These are phyloP conservation scores for Chironex yamaguchii DNA, from an alignment of 30 jellyfish, hydroid and myxozoan genomes.

Conservation along the genomic window DNA sequence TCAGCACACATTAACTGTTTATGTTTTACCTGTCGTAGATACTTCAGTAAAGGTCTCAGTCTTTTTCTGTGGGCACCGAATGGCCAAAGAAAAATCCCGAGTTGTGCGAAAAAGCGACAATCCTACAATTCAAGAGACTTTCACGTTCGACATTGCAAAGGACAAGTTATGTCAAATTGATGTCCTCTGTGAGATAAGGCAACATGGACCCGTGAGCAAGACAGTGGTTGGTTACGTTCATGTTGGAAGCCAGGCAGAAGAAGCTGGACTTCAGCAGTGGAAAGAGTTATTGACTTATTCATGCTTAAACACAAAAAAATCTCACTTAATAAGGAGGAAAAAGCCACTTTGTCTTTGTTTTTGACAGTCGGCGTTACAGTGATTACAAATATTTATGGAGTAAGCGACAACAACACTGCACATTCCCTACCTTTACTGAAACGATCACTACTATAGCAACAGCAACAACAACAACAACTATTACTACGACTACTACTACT, in stretches of 20 bases:
- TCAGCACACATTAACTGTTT: too few species aligned
- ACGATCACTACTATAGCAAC: too few species aligned
- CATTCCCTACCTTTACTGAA: too few species aligned
- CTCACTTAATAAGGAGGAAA: slow-evolving; percentile 1
- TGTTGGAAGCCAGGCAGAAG: slow-evolving; percentile 80
- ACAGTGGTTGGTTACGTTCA: slow-evolving; percentile 80
- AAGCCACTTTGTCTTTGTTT: too few species aligned
- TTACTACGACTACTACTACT: too few species aligned
- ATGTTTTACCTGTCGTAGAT: too few species aligned
- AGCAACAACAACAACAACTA: too few species aligned
- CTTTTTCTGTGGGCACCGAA: slow-evolving; percentile 40
- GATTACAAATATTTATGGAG: too few species aligned
- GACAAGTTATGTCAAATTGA: slow-evolving; percentile 72
- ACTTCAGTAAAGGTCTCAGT: slow-evolving; percentile 79
- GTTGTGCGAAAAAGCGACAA: slow-evolving; percentile 49
- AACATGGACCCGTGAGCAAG: slow-evolving; percentile 78
- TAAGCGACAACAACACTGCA: too few species aligned
- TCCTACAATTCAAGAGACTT: slow-evolving; percentile 67
- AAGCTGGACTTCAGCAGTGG: slow-evolving; percentile 81
- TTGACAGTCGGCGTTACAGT: too few species aligned
- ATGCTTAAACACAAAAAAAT: slow-evolving; percentile 28
- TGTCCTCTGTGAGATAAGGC: slow-evolving; percentile 71
- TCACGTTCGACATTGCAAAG: slow-evolving; percentile 69
- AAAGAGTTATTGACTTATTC: slow-evolving; percentile 69
- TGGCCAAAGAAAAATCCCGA: slow-evolving; percentile 57